A percentile compares a stretch with the other conserved stretches of the same genome.
phyloP scores from a whole-genome alignment of 2,888 invertebrate genomes.

The Bellardia pandia region DNA sequence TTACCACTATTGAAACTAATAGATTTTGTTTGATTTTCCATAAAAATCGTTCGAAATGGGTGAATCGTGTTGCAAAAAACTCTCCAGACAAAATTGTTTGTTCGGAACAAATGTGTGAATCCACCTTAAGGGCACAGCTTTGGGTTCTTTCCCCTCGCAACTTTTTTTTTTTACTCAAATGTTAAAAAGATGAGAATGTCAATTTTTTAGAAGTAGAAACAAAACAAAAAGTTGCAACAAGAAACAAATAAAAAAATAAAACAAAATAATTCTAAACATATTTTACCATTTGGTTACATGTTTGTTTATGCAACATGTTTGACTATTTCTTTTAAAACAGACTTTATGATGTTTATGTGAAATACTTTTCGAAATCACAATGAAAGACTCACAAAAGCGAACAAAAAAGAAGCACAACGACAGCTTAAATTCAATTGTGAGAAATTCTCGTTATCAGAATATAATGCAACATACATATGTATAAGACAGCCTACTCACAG shows the following conservation, averaged over 20 bases:
- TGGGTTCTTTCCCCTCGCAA: not conserved
- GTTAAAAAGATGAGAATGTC: slow-evolving; percentile 64
- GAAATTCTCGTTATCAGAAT: slow-evolving; percentile 25
- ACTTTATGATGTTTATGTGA: slow-evolving; percentile 46
- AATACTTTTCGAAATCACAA: slow-evolving; percentile 17
- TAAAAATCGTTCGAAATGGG: too few species aligned
- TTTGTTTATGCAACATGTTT: slow-evolving; percentile 31
- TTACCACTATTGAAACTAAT: too few species aligned
- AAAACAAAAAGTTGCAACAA: slow-evolving; percentile 17
- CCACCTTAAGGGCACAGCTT: too few species aligned
- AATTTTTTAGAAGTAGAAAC: slow-evolving; percentile 56
- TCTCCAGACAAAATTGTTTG: too few species aligned
- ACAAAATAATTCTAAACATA: slow-evolving; percentile 38
- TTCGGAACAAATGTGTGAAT: too few species aligned
- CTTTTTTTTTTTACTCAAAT: slow-evolving; percentile 33
- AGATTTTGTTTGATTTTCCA: too few species aligned
- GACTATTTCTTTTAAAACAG: not conserved
- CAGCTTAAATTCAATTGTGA: slow-evolving; percentile 34
- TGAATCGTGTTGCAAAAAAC: too few species aligned
- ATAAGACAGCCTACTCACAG: not conserved
- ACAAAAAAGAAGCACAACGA: not conserved
- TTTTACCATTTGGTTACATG: slow-evolving; percentile 41
- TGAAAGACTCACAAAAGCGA: not conserved
- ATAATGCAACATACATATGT: not conserved
- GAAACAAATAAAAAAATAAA: not conserved